A percentile compares a stretch with the other conserved stretches of the same genome.
phyloP scores from a whole-genome alignment of 2,797 vertebrate species.

The Epinephelus coioides region DNA sequence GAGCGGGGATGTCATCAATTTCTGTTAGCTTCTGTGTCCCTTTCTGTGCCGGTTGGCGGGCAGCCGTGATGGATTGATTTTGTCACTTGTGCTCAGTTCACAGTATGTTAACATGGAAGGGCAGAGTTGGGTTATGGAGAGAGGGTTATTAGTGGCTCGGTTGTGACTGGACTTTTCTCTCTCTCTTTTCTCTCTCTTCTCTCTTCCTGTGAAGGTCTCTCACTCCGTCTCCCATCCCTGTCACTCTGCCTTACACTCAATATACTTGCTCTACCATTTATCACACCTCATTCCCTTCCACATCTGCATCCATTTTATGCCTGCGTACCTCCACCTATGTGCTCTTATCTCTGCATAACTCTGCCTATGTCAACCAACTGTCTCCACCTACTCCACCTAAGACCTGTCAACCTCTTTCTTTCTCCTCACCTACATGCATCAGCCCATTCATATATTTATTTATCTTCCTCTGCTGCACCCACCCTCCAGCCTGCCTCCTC shows the following conservation, averaged over 20 bases:
- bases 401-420: constrained; percentile 41
- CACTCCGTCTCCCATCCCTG: constrained; percentile 58
- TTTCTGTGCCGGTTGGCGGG: constrained; percentile 91
- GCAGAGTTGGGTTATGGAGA: constrained; percentile 95
- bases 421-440: constrained; percentile 34
- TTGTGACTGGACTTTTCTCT: constrained; percentile 85
- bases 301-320: constrained; percentile 73
- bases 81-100: constrained; percentile 98
- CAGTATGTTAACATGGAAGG: constrained; percentile 99
- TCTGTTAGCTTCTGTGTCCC: constrained; percentile 99
- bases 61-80: constrained; percentile 97
- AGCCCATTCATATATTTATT: constrained; percentile 27
- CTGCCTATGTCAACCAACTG: constrained; percentile 23
- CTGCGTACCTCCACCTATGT: constrained; percentile 54
- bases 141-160: constrained; percentile 90
- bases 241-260: constrained; percentile 68
- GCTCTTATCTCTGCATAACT: constrained; percentile 52
- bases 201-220: constrained; percentile 71
- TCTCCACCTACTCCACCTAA: constrained; percentile 22
- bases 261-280: constrained; percentile 67
- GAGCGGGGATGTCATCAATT: constrained; percentile 99
- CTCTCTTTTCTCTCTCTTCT: constrained; percentile 57
- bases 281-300: constrained; percentile 62
- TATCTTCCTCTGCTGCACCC: constrained; percentile 18
- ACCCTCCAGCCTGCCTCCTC: background rate